Percentiles rank a stretch among this genome's conserved stretches.
phyloP scores from a whole-genome alignment of 2,888 invertebrate species.

The Tiphia femorata region DNA sequence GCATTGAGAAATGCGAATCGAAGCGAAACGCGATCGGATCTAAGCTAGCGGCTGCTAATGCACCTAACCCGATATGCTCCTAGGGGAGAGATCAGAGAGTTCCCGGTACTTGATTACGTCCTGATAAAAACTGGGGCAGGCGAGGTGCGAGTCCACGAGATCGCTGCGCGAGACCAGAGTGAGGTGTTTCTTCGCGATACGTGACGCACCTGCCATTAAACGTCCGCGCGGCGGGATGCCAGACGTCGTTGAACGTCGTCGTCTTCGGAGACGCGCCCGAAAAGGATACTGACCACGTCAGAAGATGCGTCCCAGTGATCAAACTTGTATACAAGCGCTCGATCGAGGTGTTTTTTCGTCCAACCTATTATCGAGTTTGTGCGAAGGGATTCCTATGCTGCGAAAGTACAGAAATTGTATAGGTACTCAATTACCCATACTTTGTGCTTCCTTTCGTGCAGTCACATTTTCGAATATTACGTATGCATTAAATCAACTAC shows the following conservation, averaged over 20 bases:
- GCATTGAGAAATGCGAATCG: no score
- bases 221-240: slow-evolving; percentile 28
- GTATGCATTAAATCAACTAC: no score
- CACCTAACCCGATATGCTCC: slow-evolving; percentile 32
- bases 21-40: no score
- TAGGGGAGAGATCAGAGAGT: slow-evolving; percentile 52
- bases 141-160: slow-evolving; percentile 45
- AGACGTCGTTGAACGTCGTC: slow-evolving; percentile 26
- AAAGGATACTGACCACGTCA: slow-evolving; percentile 26
- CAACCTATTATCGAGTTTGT: no score
- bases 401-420: no score
- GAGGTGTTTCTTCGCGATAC: slow-evolving; percentile 50
- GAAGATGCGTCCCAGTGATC: slow-evolving; percentile 7
- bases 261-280: slow-evolving; percentile 19
- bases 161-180: slow-evolving; percentile 29
- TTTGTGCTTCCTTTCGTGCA: no score
- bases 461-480: no score
- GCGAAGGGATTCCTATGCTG: no score
- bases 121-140: slow-evolving; percentile 49
- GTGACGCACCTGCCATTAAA: slow-evolving; percentile 50
- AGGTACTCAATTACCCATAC: no score
- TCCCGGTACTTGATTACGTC: slow-evolving; percentile 52
- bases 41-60: slow-evolving; percentile 14
- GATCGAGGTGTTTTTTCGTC: not conserved
- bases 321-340: not conserved